phyloP scores from a whole-genome alignment of 2,797 vertebrate genomes.

The Cirrhinus molitorella region DNA sequence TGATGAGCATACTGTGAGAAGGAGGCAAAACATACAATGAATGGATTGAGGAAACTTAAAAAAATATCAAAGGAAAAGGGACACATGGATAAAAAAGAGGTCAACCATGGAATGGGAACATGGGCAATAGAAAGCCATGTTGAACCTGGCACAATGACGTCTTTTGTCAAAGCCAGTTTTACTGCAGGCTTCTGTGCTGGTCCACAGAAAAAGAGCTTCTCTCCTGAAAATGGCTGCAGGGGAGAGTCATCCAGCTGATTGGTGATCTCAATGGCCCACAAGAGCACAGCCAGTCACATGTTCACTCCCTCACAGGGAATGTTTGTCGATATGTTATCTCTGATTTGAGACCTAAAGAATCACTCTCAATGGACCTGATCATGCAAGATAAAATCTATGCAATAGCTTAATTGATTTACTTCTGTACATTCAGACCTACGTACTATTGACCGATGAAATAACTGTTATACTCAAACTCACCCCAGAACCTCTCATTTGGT shows the following conservation, averaged over 20 bases:
- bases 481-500: neutral
- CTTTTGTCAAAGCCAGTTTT: conserved; percentile 55
- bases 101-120: conserved; percentile 45
- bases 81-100: conserved; percentile 48
- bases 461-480: conserved; percentile 7
- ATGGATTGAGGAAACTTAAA: conserved; percentile 26
- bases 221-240: conserved; percentile 52
- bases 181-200: conserved; percentile 36
- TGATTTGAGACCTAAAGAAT: conserved; percentile 30
- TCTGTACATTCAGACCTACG: conserved; percentile 2
- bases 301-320: conserved; percentile 38
- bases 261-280: conserved; percentile 38
- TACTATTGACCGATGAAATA: neutral
- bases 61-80: conserved; percentile 40
- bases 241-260: conserved; percentile 54
- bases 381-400: neutral
- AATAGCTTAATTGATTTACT: conserved; percentile 8
- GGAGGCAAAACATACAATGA: conserved; percentile 23
- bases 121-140: conserved; percentile 41
- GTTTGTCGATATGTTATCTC: conserved; percentile 38
- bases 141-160: conserved; percentile 57
- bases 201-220: conserved; percentile 53
- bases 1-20: neutral
- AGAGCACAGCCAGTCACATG: conserved; percentile 54
- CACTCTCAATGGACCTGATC: conserved; percentile 35